Base-by-base conservation (phyloP, 2,888 invertebrate genomes). In the Bruchidius siliquastri region DNA sequence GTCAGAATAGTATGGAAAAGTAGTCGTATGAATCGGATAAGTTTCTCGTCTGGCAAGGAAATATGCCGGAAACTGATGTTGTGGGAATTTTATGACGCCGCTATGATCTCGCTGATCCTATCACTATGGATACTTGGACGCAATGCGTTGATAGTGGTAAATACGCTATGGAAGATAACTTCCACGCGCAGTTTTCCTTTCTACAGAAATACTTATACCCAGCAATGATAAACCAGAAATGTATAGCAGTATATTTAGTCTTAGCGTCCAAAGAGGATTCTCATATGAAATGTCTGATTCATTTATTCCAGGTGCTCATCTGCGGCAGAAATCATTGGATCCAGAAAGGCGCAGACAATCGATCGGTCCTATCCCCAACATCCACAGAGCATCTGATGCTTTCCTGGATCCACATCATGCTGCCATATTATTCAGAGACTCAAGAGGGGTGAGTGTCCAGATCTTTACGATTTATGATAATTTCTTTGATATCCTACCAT, bases 381-480 rank as follows among this genome's bases (percentile, higher is more conserved):
- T 80, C 8, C 93, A 93, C 81, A 88, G 93, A 77, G 91, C 92
- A 0, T 91, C 92, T 0, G 96, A 96, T 85, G 94, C 94, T 72
- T 92, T 91, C 80, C 87, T 96, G 78, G 96, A 96, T 88, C 96
- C 96, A 21, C 91, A 94, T 81, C 96, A 96, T 87, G 95, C 96
- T 72, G 96, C 96, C 81, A 96, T 96, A 82, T 89, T 96, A 77
- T 96, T 96, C 87, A 90, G 96, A 81, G 96, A 96, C 87, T 94
- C 96, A n/a, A 89, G 96, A 88, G 96, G 96, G 90, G 96, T 96
- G 86, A 93, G 95, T 91, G 21, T 21, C 21, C 4, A 22, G n/a
- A 26, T 26, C 2, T 26, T 26, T 26, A 26, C 26, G 8, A 26
- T 26, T 26, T 26, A 21, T 6, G 68, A 10, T 68, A n/a, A n/a